phyloP scores from a whole-genome alignment of 2,888 invertebrate species.

The Marronus borbonicus region DNA sequence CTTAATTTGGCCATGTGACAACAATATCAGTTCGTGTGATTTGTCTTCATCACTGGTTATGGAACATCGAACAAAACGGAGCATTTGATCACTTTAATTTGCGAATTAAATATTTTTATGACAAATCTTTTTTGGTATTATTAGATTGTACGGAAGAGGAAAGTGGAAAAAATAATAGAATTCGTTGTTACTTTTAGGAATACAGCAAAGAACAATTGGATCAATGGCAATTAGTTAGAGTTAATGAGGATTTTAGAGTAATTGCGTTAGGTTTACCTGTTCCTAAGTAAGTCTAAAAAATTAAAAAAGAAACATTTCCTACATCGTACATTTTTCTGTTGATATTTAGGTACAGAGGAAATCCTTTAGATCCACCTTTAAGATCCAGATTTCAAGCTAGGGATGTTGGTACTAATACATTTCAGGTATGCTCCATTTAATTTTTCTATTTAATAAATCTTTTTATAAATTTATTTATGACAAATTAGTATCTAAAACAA shows the following conservation, averaged over 20 bases:
- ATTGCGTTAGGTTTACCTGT: conserved; percentile 94
- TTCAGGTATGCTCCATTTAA: conserved; percentile 73
- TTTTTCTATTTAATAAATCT: too few relatives aligned
- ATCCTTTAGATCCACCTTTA: conserved; percentile 95
- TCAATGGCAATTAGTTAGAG: conserved; percentile 91
- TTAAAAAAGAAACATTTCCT: not conserved
- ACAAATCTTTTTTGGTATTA: conserved; percentile 35
- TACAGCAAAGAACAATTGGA: conserved; percentile 86
- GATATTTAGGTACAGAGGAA: conserved; percentile 82
- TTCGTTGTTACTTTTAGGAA: conserved; percentile 72
- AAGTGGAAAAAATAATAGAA: too few relatives aligned
- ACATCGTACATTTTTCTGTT: not conserved
- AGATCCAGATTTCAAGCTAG: conserved; percentile 96
- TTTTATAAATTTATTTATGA: too few relatives aligned
- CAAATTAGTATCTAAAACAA: too few relatives aligned
- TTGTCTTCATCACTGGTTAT: too few relatives aligned
- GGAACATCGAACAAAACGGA: too few relatives aligned
- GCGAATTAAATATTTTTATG: too few relatives aligned
- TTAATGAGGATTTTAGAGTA: conserved; percentile 93
- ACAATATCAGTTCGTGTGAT: too few relatives aligned
- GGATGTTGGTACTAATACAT: conserved; percentile 81
- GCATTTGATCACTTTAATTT: too few relatives aligned
- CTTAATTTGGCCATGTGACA: too few relatives aligned
- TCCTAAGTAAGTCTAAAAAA: conserved; percentile 71
- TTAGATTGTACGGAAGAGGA: not conserved